phyloP scores from a whole-genome alignment of 2,797 vertebrate genomes.

The Psittacula echo region DNA sequence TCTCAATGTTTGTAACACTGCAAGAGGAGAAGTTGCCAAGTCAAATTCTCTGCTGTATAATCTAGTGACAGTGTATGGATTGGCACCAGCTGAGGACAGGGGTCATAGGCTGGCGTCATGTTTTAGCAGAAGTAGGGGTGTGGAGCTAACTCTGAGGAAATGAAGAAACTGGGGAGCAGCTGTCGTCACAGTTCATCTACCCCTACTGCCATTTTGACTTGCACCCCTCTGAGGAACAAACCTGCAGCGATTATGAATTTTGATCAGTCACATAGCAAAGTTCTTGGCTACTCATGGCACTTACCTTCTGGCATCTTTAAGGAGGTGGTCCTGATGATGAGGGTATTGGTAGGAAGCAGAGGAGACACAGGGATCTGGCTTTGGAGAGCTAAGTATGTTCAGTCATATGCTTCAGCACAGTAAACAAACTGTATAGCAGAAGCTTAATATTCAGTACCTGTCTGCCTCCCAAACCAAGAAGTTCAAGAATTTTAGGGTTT shows the following conservation, averaged over 20 bases:
- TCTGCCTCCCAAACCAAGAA: neutral
- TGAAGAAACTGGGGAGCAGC: neutral
- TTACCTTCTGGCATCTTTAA: neutral
- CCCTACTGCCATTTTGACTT: neutral
- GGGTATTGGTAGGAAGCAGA: neutral
- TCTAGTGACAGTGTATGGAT: neutral
- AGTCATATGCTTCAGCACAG: neutral
- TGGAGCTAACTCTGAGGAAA: neutral
- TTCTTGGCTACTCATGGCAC: neutral
- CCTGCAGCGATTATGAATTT: neutral
- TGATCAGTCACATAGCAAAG: neutral
- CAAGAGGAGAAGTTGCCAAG: neutral
- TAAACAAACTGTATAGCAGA: neutral
- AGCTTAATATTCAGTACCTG: neutral
- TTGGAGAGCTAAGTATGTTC: neutral
- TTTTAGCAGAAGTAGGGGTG: neutral
- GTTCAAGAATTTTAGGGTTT: neutral
- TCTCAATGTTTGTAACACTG: neutral
- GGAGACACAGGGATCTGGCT: neutral
- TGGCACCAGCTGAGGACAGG: neutral
- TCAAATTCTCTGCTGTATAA: neutral
- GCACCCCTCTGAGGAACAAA: neutral
- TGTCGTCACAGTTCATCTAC: neutral
- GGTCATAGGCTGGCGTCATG: neutral
- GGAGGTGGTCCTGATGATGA: neutral